Percentiles rank a stretch among this genome's conserved stretches.
Conservation (phyloP, 2,797 vertebrate genomes). For the Chelonia mydas region DNA sequence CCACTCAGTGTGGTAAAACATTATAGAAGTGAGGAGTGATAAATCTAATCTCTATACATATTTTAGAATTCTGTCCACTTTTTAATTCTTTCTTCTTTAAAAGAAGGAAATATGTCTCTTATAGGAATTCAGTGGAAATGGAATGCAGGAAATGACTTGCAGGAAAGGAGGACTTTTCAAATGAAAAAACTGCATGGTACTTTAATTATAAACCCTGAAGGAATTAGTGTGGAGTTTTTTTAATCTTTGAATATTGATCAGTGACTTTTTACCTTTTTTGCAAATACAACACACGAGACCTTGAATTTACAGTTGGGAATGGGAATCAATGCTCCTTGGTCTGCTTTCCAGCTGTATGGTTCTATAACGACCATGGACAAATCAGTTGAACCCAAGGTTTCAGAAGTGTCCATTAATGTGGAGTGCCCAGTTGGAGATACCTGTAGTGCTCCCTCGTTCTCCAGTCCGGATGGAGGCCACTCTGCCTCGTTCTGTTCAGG, state of each 20-base stretch:
- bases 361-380: neutral
- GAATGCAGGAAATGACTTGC: neutral
- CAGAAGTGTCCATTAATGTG: neutral
- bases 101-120: neutral
- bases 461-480: too few relatives aligned
- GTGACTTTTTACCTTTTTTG: neutral
- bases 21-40: neutral
- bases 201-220: neutral
- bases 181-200: neutral
- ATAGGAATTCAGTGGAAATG: neutral
- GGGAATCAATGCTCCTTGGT: neutral
- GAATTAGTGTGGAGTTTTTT: neutral
- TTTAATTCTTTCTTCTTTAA: neutral
- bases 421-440: neutral
- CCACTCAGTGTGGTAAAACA: neutral
- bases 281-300: neutral
- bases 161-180: neutral
- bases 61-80: neutral
- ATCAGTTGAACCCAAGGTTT: neutral
- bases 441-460: neutral
- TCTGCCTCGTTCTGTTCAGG: too few relatives aligned
- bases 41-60: neutral
- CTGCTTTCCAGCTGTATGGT: neutral
- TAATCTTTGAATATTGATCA: neutral
- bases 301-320: neutral